These are phyloP conservation scores for Ploceus nigricollis DNA, from an alignment of 2,113 vertebrate species.

Conservation along the genomic window DNA sequence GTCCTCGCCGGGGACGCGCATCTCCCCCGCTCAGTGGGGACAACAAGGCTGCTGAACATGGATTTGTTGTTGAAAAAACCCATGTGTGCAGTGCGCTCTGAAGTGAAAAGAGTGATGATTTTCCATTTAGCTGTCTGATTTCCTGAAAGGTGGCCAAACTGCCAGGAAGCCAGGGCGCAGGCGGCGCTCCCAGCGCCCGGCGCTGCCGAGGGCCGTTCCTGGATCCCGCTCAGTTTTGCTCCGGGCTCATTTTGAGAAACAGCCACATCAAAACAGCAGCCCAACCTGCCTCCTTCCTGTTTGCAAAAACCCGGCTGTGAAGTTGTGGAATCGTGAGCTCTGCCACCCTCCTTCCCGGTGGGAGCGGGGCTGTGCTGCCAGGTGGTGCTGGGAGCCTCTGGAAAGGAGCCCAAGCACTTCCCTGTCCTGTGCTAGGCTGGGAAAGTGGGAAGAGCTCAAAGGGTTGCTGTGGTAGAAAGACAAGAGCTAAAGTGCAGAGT, in stretches of 20 bases:
- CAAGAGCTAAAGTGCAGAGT: not conserved
- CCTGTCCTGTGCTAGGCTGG: not conserved
- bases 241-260: not conserved
- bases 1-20: rapidly evolving
- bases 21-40: rapidly evolving
- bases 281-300: not conserved
- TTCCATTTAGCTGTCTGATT: not conserved
- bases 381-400: rapidly evolving
- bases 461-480: not conserved
- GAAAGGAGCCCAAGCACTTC: rapidly evolving
- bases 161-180: not conserved
- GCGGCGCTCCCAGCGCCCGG: not conserved
- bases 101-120: not conserved
- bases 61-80: not conserved
- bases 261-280: not conserved
- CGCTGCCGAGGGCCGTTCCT: not conserved
- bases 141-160: not conserved
- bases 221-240: not conserved
- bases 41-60: not conserved
- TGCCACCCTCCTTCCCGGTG: rapidly evolving
- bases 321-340: not conserved
- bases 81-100: rapidly evolving
- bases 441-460: not conserved
- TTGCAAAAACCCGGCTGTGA: not conserved
- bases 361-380: not conserved